Conservation (phyloP, 2,888 invertebrate species). For the Dicyrtomina minuta region DNA sequence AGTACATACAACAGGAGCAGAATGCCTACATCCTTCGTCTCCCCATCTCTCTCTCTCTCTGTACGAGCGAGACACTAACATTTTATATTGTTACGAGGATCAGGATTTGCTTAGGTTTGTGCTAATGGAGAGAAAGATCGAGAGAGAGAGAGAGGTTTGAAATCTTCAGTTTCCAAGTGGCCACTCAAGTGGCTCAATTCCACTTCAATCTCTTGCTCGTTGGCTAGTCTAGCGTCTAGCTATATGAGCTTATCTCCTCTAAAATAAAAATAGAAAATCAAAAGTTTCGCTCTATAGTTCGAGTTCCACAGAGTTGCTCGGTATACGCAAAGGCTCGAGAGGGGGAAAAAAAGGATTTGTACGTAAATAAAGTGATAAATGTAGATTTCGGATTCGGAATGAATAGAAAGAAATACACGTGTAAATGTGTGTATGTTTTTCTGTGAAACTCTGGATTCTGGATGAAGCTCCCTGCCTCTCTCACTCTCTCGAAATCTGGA, state of each 20-base stretch:
- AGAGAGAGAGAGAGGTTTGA: background rate
- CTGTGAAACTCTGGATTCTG: too few relatives aligned
- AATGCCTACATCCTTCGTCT: background rate
- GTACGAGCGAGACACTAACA: conserved; percentile 9
- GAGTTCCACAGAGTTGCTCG: too few relatives aligned
- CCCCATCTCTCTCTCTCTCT: background rate
- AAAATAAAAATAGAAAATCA: conserved; percentile 2
- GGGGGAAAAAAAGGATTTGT: too few relatives aligned
- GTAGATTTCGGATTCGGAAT: too few relatives aligned
- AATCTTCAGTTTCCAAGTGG: background rate
- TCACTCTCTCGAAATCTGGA: background rate
- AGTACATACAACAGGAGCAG: too few relatives aligned
- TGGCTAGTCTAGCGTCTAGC: background rate
- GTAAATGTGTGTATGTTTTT: too few relatives aligned
- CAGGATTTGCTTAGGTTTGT: background rate
- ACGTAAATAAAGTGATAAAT: too few relatives aligned
- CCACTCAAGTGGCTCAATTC: background rate
- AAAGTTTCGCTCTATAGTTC: background rate
- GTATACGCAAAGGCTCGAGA: too few relatives aligned
- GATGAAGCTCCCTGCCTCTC: background rate
- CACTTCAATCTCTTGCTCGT: background rate
- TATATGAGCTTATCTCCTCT: background rate
- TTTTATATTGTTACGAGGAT: background rate
- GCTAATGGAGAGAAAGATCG: background rate
- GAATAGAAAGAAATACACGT: too few relatives aligned